A percentile compares a stretch with the other conserved stretches of the same genome.
Conservation (phyloP, 1,140 invertebrate genomes). For the Phocides pigmalion region DNA sequence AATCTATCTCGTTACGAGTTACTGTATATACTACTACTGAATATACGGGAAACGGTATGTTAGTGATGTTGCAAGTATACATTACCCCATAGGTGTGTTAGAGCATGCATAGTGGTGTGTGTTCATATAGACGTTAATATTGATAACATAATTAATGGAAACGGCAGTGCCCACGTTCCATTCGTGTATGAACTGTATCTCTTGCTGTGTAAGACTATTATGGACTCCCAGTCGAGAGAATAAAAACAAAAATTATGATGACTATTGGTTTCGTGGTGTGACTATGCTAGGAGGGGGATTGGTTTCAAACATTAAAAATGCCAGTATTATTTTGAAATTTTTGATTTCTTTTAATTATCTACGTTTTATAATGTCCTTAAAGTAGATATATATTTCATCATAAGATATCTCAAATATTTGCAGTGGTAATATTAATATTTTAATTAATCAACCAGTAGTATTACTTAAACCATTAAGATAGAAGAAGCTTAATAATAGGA, state of each 20-base stretch:
- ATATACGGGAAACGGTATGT: slow-evolving; percentile 18
- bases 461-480: slow-evolving; percentile 84
- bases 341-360: slow-evolving; percentile 85
- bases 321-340: slow-evolving; percentile 81
- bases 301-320: slow-evolving; percentile 79
- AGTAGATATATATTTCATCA: slow-evolving; percentile 84
- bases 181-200: slow-evolving; percentile 34
- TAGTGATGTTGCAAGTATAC: slow-evolving; percentile 36
- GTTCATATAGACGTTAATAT: slow-evolving; percentile 26
- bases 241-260: slow-evolving; percentile 83
- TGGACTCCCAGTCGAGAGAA: slow-evolving; percentile 51
- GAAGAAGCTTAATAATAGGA: slow-evolving; percentile 84
- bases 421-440: slow-evolving; percentile 85
- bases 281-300: slow-evolving; percentile 51
- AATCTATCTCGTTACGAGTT: slow-evolving; percentile 2
- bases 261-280: slow-evolving; percentile 32
- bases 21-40: background rate
- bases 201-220: slow-evolving; percentile 63
- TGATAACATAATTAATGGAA: slow-evolving; percentile 61
- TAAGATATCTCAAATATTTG: slow-evolving; percentile 85
- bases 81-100: slow-evolving; percentile 41
- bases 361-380: slow-evolving; percentile 84
- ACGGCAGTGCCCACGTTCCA: slow-evolving; percentile 44
- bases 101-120: slow-evolving; percentile 37
- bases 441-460: slow-evolving; percentile 83